Evolutionary conservation across 2,113 vertebrate species (phyloP), one percentile per base, ranked within the genome.

Genomic region (Bucco capensis): DNA sequence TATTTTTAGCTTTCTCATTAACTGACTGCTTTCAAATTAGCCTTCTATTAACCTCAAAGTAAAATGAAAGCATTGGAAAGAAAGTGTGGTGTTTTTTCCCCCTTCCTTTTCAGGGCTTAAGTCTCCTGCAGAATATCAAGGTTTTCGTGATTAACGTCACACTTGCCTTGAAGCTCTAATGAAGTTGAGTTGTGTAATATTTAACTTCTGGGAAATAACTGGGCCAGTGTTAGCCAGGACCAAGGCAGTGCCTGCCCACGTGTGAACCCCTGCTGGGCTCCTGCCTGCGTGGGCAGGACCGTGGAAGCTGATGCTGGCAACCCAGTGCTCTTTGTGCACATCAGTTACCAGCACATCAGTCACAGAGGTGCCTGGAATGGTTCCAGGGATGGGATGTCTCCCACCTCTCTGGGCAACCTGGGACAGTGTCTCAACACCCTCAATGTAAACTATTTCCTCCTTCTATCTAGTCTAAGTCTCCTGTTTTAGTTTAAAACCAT

Each of bases 1-100:
- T 98, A 98, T 98, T 98, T 98, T 98, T 98, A 98, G 98, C 97
- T 97, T 97, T 98, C 97, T 98, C 98, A 98, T 98, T 98, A 98
- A 96, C 97, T 13, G 75, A 96, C 94, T 89, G 95, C 97, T 98
- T 98, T 97, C 97, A 97, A 97, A 98, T 98, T 98, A 98, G 97
- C 97, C 97, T 98, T 96, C 97, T 96, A 97, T 98, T 98, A 98
- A 98, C 98, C 97, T 98, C 97, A 96, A 97, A 98, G 97, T 81
- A 83, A 96, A 97, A 97, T 96, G 97, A 97, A 97, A 96, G 90
- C 40, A 9, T 38, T 51, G 64, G 84, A 71, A 91, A 96, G 88
- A 86, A 76, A 97, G 94, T 86, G 44, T 92, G 22, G 44, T 35
- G 30, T 12, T 89, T 56, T 71, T 79, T 23, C 42, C 66, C 17